Conservation (phyloP, 1,140 invertebrate genomes). For the Zaprionus ornatus region DNA sequence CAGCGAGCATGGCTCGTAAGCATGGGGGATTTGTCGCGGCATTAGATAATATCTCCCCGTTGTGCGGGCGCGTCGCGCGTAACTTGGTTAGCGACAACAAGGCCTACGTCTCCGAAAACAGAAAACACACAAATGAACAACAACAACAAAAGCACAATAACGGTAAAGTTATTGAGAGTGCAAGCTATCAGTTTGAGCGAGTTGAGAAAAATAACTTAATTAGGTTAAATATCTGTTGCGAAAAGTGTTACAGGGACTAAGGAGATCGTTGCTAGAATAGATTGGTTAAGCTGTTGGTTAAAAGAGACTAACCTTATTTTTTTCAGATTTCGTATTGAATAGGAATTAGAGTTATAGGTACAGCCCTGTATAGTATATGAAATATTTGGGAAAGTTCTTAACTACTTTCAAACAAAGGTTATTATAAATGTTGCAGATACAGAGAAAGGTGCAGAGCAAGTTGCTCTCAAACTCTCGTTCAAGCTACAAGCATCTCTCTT, state of each 20-base stretch:
- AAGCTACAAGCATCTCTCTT: background rate
- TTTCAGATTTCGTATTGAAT: no score
- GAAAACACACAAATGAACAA: constrained; percentile 7
- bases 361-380: no score
- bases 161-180: constrained; percentile 21
- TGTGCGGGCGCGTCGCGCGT: constrained; percentile 55
- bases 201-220: constrained; percentile 32
- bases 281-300: background rate
- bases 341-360: no score
- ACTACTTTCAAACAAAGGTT: no score
- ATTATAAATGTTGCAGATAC: no score
- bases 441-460: no score
- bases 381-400: no score
- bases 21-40: constrained; percentile 73
- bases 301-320: no score
- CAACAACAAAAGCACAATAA: background rate
- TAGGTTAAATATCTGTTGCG: constrained; percentile 43
- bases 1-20: constrained; percentile 32
- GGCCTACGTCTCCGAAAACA: constrained; percentile 34
- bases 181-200: constrained; percentile 1
- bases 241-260: background rate
- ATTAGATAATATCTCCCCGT: constrained; percentile 71
- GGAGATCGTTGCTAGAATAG: background rate
- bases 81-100: constrained; percentile 47
- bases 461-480: background rate